Evolutionary conservation across 1,140 invertebrate genomes (phyloP), one percentile per base, ranked within the genome.

Genomic region (Palaemon carinicauda): DNA sequence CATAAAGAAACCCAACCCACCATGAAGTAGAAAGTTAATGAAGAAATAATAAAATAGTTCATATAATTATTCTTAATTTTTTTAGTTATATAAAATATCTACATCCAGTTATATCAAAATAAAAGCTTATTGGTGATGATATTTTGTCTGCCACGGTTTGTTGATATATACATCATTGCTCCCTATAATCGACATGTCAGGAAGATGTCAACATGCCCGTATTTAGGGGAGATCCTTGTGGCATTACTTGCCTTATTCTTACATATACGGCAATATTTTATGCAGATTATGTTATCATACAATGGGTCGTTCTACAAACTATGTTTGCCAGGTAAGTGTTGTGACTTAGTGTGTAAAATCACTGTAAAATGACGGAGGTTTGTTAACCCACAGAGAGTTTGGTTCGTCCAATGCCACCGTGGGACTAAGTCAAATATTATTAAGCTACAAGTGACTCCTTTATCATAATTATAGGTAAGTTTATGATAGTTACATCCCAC

Each of bases 211-310:
- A 88, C 87, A 91, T 92, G 91, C 90, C 91, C 53, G 92, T 94
- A 9, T 93, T 93, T 90, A 93, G 96, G 77, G 93, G 93, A 88
- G 96, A 98, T 94, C 96, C 96, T 53, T 98, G 97, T 91, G 97
- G 97, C 88, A 94, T 98, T 90, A 94, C 96, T 87, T 98, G 96
- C 91, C 94, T 97, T 86, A 91, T 96, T 78, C 93, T 97, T 86
- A 97, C 96, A 17, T 98, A 98, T 91, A 90, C 93, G 31, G 95
- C 96, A 33, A 93, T 98, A 54, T 94, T 96, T 89, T 98, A 98
- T 91, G 96, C 96, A 5, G 96, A 98, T 92, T 98, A 98, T 93
- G 97, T 97, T 65, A 95, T 98, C 15, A 93, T 97, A 79, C 92
- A 94, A 91, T 97, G 96, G 95, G 94, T 98, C 88, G 94, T 98